Evolutionary conservation across 1,140 invertebrate species (phyloP).

Genomic region (Nasonia vitripennis): DNA sequence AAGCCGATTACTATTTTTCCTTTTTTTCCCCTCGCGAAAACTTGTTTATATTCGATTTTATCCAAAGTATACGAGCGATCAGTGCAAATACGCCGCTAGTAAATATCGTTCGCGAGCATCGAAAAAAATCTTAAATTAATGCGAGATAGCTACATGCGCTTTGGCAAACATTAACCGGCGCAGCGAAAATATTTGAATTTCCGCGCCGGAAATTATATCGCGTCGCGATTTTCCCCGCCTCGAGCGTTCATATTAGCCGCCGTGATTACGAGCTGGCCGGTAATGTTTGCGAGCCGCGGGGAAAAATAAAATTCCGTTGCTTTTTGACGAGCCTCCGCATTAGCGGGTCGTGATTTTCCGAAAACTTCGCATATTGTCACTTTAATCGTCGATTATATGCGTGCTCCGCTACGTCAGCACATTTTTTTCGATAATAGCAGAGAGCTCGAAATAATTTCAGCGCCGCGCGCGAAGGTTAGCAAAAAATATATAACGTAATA

Average conservation of each 20-base stretch:
- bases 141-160: neutral
- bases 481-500: too few species aligned
- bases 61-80: neutral
- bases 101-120: neutral
- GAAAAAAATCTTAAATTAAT: neutral
- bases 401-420: too few species aligned
- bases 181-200: constrained; percentile 62
- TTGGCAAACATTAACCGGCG: neutral
- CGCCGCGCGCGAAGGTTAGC: too few species aligned
- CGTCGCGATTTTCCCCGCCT: neutral
- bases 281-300: neutral
- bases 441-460: too few species aligned
- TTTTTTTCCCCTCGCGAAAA: too few species aligned
- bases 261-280: neutral
- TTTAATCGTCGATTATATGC: too few species aligned
- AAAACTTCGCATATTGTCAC: too few species aligned
- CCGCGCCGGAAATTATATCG: constrained; percentile 25
- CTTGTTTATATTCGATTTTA: neutral
- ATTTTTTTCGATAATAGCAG: too few species aligned
- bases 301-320: neutral
- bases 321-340: neutral
- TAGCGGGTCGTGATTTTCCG: too few species aligned
- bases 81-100: neutral
- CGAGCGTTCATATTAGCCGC: neutral
- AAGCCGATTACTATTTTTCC: neutral